phyloP scores from a whole-genome alignment of 2,113 vertebrate genomes.

The Semnopithecus entellus region DNA sequence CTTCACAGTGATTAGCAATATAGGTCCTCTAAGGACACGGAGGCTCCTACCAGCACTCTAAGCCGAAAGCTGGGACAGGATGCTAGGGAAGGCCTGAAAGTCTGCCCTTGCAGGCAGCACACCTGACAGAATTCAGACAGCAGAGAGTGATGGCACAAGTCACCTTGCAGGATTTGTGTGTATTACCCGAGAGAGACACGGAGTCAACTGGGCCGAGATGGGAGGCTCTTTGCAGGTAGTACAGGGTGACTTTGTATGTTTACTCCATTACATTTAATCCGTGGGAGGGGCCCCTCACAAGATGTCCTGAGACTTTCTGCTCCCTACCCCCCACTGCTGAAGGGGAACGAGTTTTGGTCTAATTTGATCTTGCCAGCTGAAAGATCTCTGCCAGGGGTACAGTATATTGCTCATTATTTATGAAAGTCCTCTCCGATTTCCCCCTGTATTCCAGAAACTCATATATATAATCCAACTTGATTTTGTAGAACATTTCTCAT shows the following conservation, averaged over 20 bases:
- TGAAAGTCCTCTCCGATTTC: not conserved
- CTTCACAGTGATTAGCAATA: not conserved
- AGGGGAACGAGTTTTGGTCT: not conserved
- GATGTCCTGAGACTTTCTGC: not conserved
- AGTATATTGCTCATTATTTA: not conserved
- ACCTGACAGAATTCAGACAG: not conserved
- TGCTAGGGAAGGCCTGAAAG: rapidly evolving
- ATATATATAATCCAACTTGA: not conserved
- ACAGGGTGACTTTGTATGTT: rapidly evolving
- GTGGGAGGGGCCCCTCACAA: not conserved
- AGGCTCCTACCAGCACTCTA: not conserved
- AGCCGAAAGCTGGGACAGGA: not conserved
- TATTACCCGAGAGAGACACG: not conserved
- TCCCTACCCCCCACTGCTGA: no score
- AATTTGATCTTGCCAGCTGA: not conserved
- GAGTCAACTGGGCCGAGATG: not conserved
- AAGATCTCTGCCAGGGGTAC: not conserved
- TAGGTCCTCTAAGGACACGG: no score
- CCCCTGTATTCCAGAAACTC: not conserved
- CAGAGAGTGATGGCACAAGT: not conserved
- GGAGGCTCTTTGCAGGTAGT: rapidly evolving
- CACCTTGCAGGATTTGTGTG: not conserved
- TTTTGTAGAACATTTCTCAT: not conserved
- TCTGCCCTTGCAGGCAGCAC: not conserved
- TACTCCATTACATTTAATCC: not conserved